Evolutionary conservation across 2,888 invertebrate genomes (phyloP), one percentile per base, ranked within the genome.

Genomic region (Drosophila tanythrix): DNA sequence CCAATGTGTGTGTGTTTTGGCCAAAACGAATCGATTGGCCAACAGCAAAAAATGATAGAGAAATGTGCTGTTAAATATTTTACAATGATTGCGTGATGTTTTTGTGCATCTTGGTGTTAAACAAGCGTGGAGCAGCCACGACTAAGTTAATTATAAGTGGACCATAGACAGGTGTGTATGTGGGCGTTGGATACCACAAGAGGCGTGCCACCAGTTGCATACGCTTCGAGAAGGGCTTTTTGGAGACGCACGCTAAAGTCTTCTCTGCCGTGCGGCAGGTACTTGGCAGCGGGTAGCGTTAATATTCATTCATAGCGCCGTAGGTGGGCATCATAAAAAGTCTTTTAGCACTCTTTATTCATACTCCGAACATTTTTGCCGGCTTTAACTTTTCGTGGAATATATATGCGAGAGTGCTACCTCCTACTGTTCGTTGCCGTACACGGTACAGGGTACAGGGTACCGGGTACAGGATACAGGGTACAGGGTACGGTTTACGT

Each of bases 241-340:
- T 68, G 60, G 57, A 56, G 65, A 56, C 79, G 68, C 63, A 21
- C 68, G 11, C 31, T 25, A 18, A 18, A 10, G 27, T 38, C 29
- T 3, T 29, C 18, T 3, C 29, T 51, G 51, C 21, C 43, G 31
- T 55, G 7, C 10, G 31, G 46, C 78, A 78, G 78, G 78, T 78
- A 78, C n/a, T 18, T 36, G 10, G 4, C 25, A 25, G 4, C 1
- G 36, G 6, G 55, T 65, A 65, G 64, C 40, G 69, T 64, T 78
- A 46, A 74, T 74, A 59, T 88, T 89, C 89, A 90, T 90, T 90
- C 88, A 88, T 88, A 83, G 82, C 90, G 61, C 91, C 69, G 78
- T 82, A 82, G 90, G 90, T 75, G 83, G 83, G 88, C 82, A 81
- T 90, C 91, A 89, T 90, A 90, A 90, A 91, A 83, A 89, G 88